These are phyloP conservation scores for Abscondita cerata DNA, from an alignment of 2,888 invertebrate genomes.

Conservation along the genomic window DNA sequence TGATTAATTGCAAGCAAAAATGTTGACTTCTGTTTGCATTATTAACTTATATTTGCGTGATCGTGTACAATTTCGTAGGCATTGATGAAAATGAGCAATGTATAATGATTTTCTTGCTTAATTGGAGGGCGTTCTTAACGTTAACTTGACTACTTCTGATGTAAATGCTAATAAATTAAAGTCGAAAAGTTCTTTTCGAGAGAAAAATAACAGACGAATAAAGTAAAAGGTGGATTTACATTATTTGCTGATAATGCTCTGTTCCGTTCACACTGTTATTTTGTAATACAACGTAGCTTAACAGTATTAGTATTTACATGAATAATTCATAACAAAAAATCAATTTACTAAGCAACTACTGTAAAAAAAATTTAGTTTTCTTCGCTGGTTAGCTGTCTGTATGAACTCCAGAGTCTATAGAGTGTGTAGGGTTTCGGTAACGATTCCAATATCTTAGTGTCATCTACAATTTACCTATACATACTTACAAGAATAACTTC, in stretches of 20 bases:
- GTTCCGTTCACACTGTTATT: constrained; percentile 3
- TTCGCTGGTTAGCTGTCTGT: too few relatives aligned
- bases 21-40: too few relatives aligned
- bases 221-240: constrained; percentile 1
- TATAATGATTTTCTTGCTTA: constrained; percentile 4
- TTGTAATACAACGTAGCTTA: constrained; percentile 19
- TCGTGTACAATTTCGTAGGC: neutral
- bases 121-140: neutral
- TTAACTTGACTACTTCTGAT: neutral
- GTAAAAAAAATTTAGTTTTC: too few relatives aligned
- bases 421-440: neutral
- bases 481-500: constrained; percentile 36
- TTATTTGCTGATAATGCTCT: constrained; percentile 15
- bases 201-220: too few relatives aligned
- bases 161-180: neutral
- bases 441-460: neutral
- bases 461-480: constrained; percentile 15
- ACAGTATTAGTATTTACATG: constrained; percentile 27
- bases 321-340: constrained; percentile 33
- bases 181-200: too few relatives aligned
- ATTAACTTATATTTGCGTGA: constrained; percentile 9
- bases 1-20: too few relatives aligned
- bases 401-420: neutral
- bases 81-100: constrained; percentile 9
- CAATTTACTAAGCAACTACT: constrained; percentile 23